Conservation (phyloP, 2,113 vertebrate species). For the Epinephelus moara region DNA sequence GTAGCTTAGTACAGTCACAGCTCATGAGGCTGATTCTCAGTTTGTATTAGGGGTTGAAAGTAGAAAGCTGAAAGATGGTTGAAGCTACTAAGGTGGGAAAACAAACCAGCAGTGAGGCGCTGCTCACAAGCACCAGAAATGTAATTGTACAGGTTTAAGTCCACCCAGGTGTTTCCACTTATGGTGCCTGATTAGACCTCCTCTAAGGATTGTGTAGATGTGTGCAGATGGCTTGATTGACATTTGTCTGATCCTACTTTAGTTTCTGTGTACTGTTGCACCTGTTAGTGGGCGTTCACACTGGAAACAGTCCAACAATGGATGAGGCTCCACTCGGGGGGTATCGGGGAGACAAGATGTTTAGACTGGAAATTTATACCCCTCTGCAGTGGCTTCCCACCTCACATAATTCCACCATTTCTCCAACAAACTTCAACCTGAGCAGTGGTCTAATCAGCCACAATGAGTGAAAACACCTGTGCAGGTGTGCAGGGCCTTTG, state of each 20-base stretch:
- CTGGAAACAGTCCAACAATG: neutral
- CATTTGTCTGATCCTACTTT: neutral
- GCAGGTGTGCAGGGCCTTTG: too few relatives aligned
- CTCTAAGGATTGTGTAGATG: neutral
- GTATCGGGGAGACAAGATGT: neutral
- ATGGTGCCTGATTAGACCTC: neutral
- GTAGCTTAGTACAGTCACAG: conserved; percentile 6
- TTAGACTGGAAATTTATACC: too few relatives aligned
- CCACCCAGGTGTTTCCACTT: neutral
- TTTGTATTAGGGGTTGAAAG: neutral
- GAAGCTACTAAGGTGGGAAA: neutral
- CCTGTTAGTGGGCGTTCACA: neutral
- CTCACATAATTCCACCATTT: too few relatives aligned
- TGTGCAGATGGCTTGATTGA: neutral
- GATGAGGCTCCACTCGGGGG: neutral
- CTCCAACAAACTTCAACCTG: too few relatives aligned
- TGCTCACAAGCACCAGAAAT: neutral
- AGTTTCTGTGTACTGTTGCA: neutral
- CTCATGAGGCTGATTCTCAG: neutral
- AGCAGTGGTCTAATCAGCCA: too few relatives aligned
- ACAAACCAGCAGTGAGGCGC: neutral
- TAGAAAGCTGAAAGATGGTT: neutral
- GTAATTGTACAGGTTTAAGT: neutral
- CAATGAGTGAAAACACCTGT: too few relatives aligned
- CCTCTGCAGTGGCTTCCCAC: too few relatives aligned